A percentile compares a stretch with the other conserved stretches of the same genome.
Evolutionary conservation across 1,140 invertebrate genomes (phyloP).

Genomic region (Papilio xuthus): DNA sequence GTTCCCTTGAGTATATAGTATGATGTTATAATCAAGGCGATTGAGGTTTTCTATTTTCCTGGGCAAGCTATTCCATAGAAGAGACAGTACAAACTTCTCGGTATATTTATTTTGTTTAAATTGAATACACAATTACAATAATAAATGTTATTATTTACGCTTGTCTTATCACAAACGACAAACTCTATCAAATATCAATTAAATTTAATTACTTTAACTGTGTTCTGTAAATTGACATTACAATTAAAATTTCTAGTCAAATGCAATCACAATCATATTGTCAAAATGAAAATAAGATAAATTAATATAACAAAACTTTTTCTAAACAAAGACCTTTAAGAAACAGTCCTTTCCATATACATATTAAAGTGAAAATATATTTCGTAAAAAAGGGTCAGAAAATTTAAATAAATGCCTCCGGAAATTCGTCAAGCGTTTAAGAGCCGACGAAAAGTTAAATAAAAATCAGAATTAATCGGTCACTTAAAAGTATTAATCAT

Average conservation of each 20-base stretch:
- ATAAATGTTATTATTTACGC: not conserved
- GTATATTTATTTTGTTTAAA: not conserved
- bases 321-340: no score
- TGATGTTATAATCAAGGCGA: not conserved
- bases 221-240: not conserved
- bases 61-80: not conserved
- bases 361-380: not conserved
- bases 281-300: no score
- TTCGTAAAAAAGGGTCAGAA: not conserved
- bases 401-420: conserved; percentile 23
- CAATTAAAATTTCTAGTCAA: not conserved
- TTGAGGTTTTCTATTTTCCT: not conserved
- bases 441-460: conserved; percentile 28
- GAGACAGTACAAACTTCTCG: not conserved
- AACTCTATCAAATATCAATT: not conserved
- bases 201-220: not conserved
- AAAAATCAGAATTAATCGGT: conserved; percentile 37
- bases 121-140: not conserved
- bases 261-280: not conserved
- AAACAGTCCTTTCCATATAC: not conserved
- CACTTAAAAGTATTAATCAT: conserved; percentile 34
- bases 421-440: conserved; percentile 3
- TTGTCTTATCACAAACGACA: not conserved
- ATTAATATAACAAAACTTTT: no score
- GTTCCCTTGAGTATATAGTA: no score